Base-by-base conservation (phyloP, 1,140 invertebrate species). In the Ptiloglossa arizonensis region DNA sequence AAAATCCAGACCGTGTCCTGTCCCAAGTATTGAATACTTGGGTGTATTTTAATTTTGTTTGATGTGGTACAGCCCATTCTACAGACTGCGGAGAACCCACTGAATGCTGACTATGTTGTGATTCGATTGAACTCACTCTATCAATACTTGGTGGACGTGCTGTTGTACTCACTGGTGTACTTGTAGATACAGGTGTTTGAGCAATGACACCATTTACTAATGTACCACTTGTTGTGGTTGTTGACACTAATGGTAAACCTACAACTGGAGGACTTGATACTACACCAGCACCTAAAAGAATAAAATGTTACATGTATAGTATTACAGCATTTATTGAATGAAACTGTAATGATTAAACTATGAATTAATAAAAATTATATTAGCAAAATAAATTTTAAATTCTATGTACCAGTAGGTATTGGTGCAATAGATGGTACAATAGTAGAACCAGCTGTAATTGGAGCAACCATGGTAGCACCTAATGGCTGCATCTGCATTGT, bases 1-100 rank as follows among this genome's bases (percentile, higher is more conserved):
- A 93, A 89, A 94, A 98, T 1, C 98, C 98, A 35, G 95, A 95
- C 87, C 98, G 95, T 15, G 96, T 94, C 79, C 97, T 94, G 93
- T 99, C 98, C 79, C 97, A 96, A 2, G 96, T 96, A 92, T 99
- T 99, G 90, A 99, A 99, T 5, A 98, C 93, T 91, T 99, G 98
- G 13, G 97, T 98, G 89, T 98, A 99, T 91, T 98, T 98, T 56
- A 99, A 93, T 91, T 98, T 98, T 48, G 96, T 96, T 70, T 95
- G 95, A 88, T 98, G 97, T 19, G 97, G 97, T 70, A 99, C 96
- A 0, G 96, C 95, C 98, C 98, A 99, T 84, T 97, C 96, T 0
- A 93, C 89, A 5, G 88, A 56, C 22, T 89, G 90, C 0, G 92
- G 93, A 29, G 93, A 93, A 35, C 88, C 81, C 15, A 87, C 79